Percentiles rank a stretch among this genome's conserved stretches.
Evolutionary conservation across 30 jellyfish, hydroid and myxozoan species (phyloP).

Genomic region (Aurelia coerulea): DNA sequence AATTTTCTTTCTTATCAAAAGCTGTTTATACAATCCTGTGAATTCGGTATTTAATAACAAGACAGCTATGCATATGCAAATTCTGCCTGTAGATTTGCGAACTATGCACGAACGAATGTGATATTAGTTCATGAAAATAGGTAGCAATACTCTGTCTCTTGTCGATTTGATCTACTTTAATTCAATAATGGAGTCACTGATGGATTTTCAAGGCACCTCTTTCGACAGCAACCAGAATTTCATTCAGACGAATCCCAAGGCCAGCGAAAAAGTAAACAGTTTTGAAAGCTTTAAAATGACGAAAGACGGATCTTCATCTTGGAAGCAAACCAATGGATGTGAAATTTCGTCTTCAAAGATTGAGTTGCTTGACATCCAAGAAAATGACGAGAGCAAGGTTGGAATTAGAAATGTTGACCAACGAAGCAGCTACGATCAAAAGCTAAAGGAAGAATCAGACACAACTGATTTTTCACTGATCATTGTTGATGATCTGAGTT

Average conservation of each 20-base stretch:
- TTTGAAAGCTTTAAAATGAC: neutral
- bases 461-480: too few relatives aligned
- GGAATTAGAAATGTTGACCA: neutral
- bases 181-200: neutral
- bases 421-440: neutral
- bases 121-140: neutral
- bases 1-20: constrained; percentile 17
- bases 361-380: neutral
- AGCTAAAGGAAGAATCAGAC: neutral
- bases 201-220: neutral
- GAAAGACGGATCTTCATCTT: neutral
- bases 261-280: neutral
- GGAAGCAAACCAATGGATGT: neutral
- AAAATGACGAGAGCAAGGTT: neutral
- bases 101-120: neutral
- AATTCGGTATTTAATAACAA: neutral
- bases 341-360: too few relatives aligned
- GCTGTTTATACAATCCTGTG: constrained; percentile 5
- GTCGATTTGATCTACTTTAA: neutral
- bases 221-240: neutral
- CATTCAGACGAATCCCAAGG: neutral
- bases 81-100: neutral
- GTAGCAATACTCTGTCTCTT: neutral
- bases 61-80: constrained; percentile 25
- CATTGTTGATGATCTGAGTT: too few relatives aligned